Evolutionary conservation across 2,113 vertebrate species (phyloP), one percentile per base, ranked within the genome.

Genomic region (Anhinga rufa): DNA sequence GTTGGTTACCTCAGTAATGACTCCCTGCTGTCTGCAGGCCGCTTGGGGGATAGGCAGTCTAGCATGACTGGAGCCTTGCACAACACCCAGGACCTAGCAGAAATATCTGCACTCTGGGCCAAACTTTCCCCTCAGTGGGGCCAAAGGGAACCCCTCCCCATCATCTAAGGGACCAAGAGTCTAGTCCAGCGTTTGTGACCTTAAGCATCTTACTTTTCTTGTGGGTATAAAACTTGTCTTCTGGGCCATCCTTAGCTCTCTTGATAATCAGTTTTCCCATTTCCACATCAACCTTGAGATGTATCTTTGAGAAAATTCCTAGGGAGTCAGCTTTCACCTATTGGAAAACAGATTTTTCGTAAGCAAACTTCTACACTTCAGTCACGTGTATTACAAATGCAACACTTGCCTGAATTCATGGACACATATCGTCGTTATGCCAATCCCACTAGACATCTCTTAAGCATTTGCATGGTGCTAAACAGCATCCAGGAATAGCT

Each of bases 281-380:
- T 97, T 99, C 99, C 49, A 99, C 99, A 28, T 99, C 99, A 12
- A 99, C 99, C 92, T 99, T 99, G 85, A 99, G 98, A 80, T 99
- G 98, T 92, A 99, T 98, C 98, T 99, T 99, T 77, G 98, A 98
- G 79, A 99, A 97, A 93, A 99, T 99, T 42, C 98, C 99, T 31
- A 99, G 96, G 66, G 98, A 98, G 90, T 99, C 99, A 40, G 98
- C 97, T 97, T 99, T 99, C 52, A 99, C 99, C 99, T 99, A 81
- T 71, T 64, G 72, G 5, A 77, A 88, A 69, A 85, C 21, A 74
- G 5, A 29, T 48, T 68, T 81, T 60, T 60, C 42, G 44, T 46
- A 71, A 90, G 34, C 5, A 1, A 86, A 51, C 21, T 90, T 87
- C 58, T 26, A 29, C 9, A 14, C 32, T 62, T 55, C 48, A 79